Evolutionary conservation across 2,113 vertebrate genomes (phyloP).

Genomic region (Camelus dromedarius): DNA sequence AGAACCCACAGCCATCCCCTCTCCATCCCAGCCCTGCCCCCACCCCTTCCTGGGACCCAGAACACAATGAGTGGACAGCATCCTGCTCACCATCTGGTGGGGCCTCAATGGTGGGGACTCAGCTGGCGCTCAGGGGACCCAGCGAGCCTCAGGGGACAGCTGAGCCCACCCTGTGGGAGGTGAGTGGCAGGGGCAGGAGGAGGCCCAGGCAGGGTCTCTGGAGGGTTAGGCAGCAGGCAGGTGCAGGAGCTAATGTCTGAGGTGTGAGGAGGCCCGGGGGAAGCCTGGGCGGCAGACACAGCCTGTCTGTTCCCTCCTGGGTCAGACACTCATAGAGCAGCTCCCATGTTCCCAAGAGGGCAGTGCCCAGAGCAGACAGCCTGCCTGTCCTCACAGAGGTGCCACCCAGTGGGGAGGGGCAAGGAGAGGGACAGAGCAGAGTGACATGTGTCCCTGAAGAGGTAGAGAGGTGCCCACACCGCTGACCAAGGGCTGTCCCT

Average conservation of each 20-base stretch:
- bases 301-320: background rate
- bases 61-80: background rate
- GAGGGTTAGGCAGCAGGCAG: background rate
- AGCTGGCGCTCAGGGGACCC: too few species aligned
- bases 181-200: too few species aligned
- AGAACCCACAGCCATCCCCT: too few species aligned
- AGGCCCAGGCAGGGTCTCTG: too few species aligned
- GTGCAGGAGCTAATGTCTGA: background rate
- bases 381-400: background rate
- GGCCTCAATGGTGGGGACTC: background rate
- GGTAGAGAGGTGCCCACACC: background rate
- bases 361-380: too few species aligned
- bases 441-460: background rate
- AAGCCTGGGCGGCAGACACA: background rate
- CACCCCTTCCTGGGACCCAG: too few species aligned
- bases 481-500: background rate
- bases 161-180: too few species aligned
- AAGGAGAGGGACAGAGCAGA: background rate
- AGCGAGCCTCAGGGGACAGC: too few species aligned
- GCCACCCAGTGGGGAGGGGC: too few species aligned
- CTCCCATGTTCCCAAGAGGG: too few species aligned
- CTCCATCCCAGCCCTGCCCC: too few species aligned
- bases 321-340: too few species aligned
- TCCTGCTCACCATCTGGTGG: background rate
- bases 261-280: background rate